Evolutionary conservation across 2,797 vertebrate genomes (phyloP), one percentile per base, ranked within the genome.

Genomic region (Momotus momota): DNA sequence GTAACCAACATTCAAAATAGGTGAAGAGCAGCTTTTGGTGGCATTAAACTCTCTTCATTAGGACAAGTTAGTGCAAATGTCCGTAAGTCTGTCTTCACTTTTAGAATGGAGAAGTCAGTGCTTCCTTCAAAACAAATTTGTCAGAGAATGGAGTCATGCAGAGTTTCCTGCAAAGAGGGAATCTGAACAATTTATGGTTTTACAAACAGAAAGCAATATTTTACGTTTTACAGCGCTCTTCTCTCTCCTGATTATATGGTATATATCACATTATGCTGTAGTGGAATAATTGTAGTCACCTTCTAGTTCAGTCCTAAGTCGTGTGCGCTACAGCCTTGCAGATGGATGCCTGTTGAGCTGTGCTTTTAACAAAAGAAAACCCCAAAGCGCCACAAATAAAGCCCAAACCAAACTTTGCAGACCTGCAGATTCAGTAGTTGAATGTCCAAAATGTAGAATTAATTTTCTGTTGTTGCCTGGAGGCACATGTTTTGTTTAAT

Each of bases 201-300:
- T 78, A 72, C 26, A 67, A 80, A 23, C 13, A 78, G 41, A 87
- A 86, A 26, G 2, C 6, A 29, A 0, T 55, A 7, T 82, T 77
- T 60, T 33, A 16, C 62, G 31, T 17, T 64, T 66, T 64, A 31
- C 26, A 27, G 2, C 67, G 51, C 18, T 77, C 9, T 75, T 60
- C 20, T 78, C 8, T 78, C 2, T 6, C 17, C 65, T 67, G 52
- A 27, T 14, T 7, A 2, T 45, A 6, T 25, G 72, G 19, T 9
- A 2, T 75, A 15, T 43, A 33, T 82, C 0, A 0, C 26, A 3
- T 74, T 67, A 27, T 19, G n/a, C 38, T 86, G 5, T 46, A 41
- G 66, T 13, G 26, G 38, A 88, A 40, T 86, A 81, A 64, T 72
- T 79, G n/a, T 65, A 16, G 72, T 55, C 10, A 13, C 33, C 14